Evolutionary conservation across 2,797 vertebrate species (phyloP).

Genomic region (Gadopsis marmoratus): DNA sequence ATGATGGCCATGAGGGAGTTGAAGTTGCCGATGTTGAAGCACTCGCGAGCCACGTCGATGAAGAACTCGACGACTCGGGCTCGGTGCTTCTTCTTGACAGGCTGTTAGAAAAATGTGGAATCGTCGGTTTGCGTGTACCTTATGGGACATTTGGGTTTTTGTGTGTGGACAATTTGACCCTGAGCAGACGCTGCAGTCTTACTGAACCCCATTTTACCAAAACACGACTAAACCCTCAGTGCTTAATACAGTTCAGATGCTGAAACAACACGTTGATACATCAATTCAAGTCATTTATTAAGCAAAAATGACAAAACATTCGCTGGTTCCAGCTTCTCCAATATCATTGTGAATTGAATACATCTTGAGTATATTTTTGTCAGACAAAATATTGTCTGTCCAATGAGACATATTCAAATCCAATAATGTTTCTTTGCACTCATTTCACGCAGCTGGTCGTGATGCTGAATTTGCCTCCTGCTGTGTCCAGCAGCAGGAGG

Average conservation of each 20-base stretch:
- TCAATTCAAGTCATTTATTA: neutral
- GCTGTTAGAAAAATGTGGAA: constrained; percentile 75
- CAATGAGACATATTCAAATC: neutral
- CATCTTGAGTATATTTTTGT: neutral
- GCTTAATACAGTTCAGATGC: neutral
- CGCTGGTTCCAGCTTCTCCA: neutral
- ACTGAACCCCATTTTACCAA: too few species aligned
- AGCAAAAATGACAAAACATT: too few species aligned
- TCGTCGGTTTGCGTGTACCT: neutral
- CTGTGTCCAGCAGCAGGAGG: neutral
- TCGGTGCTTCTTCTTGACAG: constrained; percentile 94
- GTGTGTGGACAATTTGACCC: neutral
- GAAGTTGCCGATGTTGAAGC: constrained; percentile 98
- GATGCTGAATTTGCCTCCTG: neutral
- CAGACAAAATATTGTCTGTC: neutral
- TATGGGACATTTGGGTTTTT: neutral
- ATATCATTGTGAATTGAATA: neutral
- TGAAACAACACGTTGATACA: neutral
- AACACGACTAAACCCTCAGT: too few species aligned
- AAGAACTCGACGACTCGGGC: constrained; percentile 95
- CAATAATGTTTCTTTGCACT: neutral
- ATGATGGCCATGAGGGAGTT: constrained; percentile 98
- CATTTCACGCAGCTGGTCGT: neutral
- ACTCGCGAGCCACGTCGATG: constrained; percentile 94
- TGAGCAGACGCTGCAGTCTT: too few species aligned